Percentiles rank a stretch among this genome's conserved stretches.
These are phyloP conservation scores for Leptinotarsa texana DNA, from an alignment of 1,140 invertebrate species.

Conservation along the genomic window DNA sequence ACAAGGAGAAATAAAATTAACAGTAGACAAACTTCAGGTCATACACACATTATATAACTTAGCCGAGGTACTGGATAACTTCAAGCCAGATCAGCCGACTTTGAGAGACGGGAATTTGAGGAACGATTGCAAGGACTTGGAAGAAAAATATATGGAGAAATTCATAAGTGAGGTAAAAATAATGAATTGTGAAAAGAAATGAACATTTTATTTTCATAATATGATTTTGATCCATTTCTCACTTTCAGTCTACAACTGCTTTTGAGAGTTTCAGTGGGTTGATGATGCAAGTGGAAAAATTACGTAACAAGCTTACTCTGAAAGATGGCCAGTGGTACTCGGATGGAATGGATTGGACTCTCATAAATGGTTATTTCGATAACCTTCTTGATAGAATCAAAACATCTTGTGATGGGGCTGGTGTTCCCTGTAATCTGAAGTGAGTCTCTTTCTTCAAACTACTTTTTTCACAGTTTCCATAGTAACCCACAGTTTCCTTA, in stretches of 20 bases:
- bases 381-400: slow-evolving; percentile 37
- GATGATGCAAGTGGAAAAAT: slow-evolving; percentile 22
- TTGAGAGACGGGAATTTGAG: slow-evolving; percentile 60
- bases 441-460: not conserved
- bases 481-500: too few species aligned
- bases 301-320: slow-evolving; percentile 36
- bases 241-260: slow-evolving; percentile 15
- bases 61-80: slow-evolving; percentile 57
- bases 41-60: slow-evolving; percentile 75
- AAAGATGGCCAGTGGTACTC: slow-evolving; percentile 47
- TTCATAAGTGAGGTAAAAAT: slow-evolving; percentile 41
- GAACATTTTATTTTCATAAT: not conserved
- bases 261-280: not conserved
- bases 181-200: not conserved
- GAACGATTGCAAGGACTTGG: slow-evolving; percentile 60
- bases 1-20: slow-evolving; percentile 40
- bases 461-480: too few species aligned
- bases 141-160: slow-evolving; percentile 66
- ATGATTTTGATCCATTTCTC: not conserved
- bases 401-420: slow-evolving; percentile 27
- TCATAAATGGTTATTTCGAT: slow-evolving; percentile 31
- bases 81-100: slow-evolving; percentile 56
- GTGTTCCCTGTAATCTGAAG: slow-evolving; percentile 27
- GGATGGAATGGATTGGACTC: slow-evolving; percentile 44
- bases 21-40: slow-evolving; percentile 60